Evolutionary conservation across 2,113 vertebrate species (phyloP).

Genomic region (Sciurus niger): DNA sequence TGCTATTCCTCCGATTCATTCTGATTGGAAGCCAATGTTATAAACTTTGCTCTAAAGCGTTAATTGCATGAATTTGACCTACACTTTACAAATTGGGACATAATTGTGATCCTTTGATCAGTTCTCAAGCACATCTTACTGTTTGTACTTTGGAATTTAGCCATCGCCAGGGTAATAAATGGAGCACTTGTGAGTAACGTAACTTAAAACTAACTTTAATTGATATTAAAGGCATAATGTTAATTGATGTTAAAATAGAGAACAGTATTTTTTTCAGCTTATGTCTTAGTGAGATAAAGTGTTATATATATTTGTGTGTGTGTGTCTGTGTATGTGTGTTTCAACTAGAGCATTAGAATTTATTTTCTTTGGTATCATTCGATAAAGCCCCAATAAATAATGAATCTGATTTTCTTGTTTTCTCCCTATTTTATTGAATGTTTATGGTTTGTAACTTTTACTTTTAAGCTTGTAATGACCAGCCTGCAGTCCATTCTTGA

Average conservation of each 20-base stretch:
- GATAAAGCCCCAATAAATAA: background rate
- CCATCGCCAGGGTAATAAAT: background rate
- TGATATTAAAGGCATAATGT: background rate
- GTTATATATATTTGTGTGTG: background rate
- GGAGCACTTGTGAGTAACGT: background rate
- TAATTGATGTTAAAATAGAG: conserved; percentile 1
- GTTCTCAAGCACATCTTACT: conserved; percentile 1
- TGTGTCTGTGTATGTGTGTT: background rate
- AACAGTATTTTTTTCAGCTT: conserved; percentile 49
- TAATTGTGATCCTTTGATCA: background rate
- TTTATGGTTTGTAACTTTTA: conserved; percentile 62
- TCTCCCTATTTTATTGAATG: background rate
- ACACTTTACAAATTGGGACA: conserved; percentile 33
- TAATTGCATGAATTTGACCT: background rate
- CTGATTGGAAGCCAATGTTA: background rate
- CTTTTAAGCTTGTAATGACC: conserved; percentile 96
- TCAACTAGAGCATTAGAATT: background rate
- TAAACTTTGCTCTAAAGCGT: background rate
- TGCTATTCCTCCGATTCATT: conserved; percentile 4
- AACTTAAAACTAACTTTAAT: conserved; percentile 19
- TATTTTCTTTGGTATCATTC: conserved; percentile 3
- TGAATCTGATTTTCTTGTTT: conserved; percentile 35
- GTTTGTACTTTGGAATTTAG: conserved; percentile 54
- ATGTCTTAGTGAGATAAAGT: conserved; percentile 43
- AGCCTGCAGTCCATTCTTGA: conserved; percentile 98